Conservation (phyloP, 2,113 vertebrate species). For the Dromaius novaehollandiae region DNA sequence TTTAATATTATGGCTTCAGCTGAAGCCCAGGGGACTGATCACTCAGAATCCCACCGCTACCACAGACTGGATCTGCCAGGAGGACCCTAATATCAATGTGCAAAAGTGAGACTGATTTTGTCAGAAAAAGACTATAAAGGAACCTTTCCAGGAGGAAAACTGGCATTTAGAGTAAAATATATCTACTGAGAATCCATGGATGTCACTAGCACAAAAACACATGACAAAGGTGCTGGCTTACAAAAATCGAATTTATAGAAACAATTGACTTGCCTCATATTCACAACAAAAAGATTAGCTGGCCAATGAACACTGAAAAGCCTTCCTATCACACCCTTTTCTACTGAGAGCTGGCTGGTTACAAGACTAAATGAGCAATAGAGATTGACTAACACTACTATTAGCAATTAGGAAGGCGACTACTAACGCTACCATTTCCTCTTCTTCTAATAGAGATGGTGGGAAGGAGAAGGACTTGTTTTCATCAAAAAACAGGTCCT, state of each 20-base stretch:
- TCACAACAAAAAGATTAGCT: neutral
- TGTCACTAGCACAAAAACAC: neutral
- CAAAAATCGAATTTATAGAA: neutral
- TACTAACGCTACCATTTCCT: neutral
- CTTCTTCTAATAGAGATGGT: neutral
- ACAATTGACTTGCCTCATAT: neutral
- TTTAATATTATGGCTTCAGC: neutral
- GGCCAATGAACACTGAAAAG: neutral
- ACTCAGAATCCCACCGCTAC: neutral
- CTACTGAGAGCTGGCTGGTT: neutral
- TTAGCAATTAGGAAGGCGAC: neutral
- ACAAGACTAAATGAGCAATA: neutral
- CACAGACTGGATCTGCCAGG: neutral
- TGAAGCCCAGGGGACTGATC: neutral
- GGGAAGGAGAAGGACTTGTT: neutral
- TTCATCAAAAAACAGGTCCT: neutral
- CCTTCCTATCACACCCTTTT: neutral
- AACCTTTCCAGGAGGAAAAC: neutral
- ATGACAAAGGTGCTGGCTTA: neutral
- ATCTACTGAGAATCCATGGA: neutral
- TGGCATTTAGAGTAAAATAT: neutral
- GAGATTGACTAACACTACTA: neutral
- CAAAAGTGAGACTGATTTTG: neutral
- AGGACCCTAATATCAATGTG: accelerated
- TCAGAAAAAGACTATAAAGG: neutral